Evolutionary conservation across 2,888 invertebrate species (phyloP).

Genomic region (Drosophila crucigera): DNA sequence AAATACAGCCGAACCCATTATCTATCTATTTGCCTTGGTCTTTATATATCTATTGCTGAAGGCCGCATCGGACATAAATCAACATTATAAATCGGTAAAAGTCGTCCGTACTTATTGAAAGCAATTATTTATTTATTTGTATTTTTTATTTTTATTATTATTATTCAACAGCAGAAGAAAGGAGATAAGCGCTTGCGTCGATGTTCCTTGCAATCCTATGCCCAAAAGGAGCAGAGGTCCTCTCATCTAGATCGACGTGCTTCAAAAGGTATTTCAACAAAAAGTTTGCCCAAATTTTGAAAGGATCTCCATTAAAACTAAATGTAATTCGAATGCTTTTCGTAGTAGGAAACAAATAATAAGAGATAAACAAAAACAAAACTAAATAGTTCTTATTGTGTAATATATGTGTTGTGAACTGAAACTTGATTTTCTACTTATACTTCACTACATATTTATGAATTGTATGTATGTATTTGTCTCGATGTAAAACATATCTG

Average conservation of each 20-base stretch:
- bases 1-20: constrained; percentile 83
- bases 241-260: constrained; percentile 82
- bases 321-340: constrained; percentile 48
- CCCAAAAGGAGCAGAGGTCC: constrained; percentile 66
- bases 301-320: constrained; percentile 16
- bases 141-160: neutral
- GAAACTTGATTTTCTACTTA: constrained; percentile 26
- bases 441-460: constrained; percentile 4
- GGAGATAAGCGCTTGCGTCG: constrained; percentile 82
- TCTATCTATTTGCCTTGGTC: constrained; percentile 84
- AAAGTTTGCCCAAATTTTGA: constrained; percentile 82
- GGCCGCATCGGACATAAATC: constrained; percentile 84
- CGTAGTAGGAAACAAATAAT: constrained; percentile 55
- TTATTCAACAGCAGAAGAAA: constrained; percentile 77
- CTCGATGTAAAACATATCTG: constrained; percentile 55
- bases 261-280: constrained; percentile 84
- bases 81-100: constrained; percentile 84
- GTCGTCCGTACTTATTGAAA: neutral
- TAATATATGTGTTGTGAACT: constrained; percentile 57
- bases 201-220: constrained; percentile 84
- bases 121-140: neutral
- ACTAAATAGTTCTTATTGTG: constrained; percentile 31
- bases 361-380: constrained; percentile 9
- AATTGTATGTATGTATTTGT: constrained; percentile 12
- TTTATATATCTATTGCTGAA: constrained; percentile 83